These are phyloP conservation scores for Netelia inedita DNA, from an alignment of 2,888 invertebrate genomes.

Conservation along the genomic window DNA sequence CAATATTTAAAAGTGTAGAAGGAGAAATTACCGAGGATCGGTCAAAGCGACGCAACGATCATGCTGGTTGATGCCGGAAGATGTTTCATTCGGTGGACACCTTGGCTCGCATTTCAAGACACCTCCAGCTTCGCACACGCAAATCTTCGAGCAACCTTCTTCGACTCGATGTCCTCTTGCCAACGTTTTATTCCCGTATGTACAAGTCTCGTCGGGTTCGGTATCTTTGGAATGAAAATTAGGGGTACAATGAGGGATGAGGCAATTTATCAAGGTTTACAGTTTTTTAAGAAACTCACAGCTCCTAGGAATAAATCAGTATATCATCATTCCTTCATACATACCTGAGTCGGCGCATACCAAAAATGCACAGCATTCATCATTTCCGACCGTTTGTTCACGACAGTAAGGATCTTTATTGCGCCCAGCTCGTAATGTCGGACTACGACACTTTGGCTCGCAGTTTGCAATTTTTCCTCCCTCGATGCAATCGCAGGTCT, in stretches of 20 bases:
- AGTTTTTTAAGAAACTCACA: too few species aligned
- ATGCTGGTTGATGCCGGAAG: slow-evolving; percentile 83
- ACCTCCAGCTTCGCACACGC: slow-evolving; percentile 91
- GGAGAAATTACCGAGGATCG: slow-evolving; percentile 87
- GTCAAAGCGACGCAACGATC: slow-evolving; percentile 93
- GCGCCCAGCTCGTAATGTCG: slow-evolving; percentile 90
- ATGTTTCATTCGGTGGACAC: slow-evolving; percentile 85
- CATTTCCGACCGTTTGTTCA: slow-evolving; percentile 89
- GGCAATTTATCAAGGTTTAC: too few species aligned
- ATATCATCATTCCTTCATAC: not conserved
- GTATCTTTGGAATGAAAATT: slow-evolving; percentile 72
- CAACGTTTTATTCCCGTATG: slow-evolving; percentile 90
- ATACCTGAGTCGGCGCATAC: slow-evolving; percentile 89
- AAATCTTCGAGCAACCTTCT: slow-evolving; percentile 93
- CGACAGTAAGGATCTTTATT: slow-evolving; percentile 90
- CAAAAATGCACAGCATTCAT: slow-evolving; percentile 90
- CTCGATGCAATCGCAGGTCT: slow-evolving; percentile 90
- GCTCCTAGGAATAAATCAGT: too few species aligned
- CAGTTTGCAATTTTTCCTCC: slow-evolving; percentile 90
- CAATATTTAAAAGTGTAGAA: not conserved
- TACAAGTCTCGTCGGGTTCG: slow-evolving; percentile 87
- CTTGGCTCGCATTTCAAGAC: slow-evolving; percentile 91
- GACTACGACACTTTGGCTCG: slow-evolving; percentile 89
- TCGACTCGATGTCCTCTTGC: slow-evolving; percentile 90
- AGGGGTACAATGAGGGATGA: not conserved